Evolutionary conservation across 2,113 vertebrate species (phyloP).

Genomic region (Barnardius zonarius): DNA sequence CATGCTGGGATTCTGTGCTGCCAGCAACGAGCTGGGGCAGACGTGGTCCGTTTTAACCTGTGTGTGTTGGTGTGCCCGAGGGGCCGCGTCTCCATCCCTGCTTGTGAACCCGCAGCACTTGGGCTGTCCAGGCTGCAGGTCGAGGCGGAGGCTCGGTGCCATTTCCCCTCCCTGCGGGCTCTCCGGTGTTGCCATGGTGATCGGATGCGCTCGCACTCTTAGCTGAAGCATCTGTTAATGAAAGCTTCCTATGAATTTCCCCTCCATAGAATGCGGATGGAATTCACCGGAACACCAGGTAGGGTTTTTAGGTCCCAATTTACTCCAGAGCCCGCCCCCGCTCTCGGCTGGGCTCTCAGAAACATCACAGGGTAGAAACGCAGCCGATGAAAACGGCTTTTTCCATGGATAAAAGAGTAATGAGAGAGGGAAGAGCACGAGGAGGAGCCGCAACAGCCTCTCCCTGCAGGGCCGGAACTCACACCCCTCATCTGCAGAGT

Average conservation of each 20-base stretch:
- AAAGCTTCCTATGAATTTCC: conserved; percentile 38
- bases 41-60: fast-evolving
- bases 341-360: neutral
- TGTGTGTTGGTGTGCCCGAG: neutral
- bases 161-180: conserved; percentile 35
- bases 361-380: neutral
- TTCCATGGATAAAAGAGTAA: neutral
- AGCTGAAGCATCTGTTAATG: conserved; percentile 66
- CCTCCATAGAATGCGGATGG: neutral
- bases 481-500: fast-evolving
- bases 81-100: neutral
- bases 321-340: neutral
- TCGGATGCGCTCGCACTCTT: conserved; percentile 37
- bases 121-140: neutral
- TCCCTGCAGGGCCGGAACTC: neutral
- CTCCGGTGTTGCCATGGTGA: conserved; percentile 69
- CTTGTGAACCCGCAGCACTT: neutral
- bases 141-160: conserved; percentile 1
- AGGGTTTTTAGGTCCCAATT: neutral
- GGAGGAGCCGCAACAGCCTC: neutral
- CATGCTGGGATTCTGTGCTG: neutral
- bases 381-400: neutral
- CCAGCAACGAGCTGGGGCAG: neutral
- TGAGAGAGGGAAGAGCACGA: neutral
- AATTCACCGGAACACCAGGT: neutral